Percentiles rank a stretch among this genome's conserved stretches.
phyloP scores from a whole-genome alignment of 1,140 invertebrate genomes.

The Habropoda laboriosa region DNA sequence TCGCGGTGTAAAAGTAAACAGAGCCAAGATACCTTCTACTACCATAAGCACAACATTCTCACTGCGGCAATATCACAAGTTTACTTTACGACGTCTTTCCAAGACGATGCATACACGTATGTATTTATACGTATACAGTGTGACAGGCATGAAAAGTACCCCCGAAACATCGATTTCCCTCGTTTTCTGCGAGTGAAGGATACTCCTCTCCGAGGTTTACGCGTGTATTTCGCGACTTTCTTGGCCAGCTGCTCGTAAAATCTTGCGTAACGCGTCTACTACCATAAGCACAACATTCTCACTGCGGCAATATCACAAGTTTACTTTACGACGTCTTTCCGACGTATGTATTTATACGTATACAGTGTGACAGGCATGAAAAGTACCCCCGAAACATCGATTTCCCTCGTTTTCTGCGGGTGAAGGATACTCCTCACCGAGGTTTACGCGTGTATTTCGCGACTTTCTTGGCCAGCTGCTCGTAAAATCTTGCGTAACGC shows the following conservation, averaged over 20 bases:
- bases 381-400: not conserved
- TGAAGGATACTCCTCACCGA: constrained; percentile 4
- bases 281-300: too few relatives aligned
- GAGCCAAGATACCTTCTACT: too few relatives aligned
- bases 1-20: not conserved
- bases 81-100: not conserved
- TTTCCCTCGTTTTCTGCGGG: not conserved
- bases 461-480: not conserved
- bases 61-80: not conserved
- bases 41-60: too few relatives aligned
- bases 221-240: not conserved
- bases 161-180: not conserved
- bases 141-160: not conserved
- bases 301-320: not conserved
- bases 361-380: not conserved
- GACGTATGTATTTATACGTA: not conserved
- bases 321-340: not conserved
- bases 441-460: not conserved
- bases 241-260: not conserved
- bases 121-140: too few relatives aligned
- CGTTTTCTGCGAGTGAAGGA: not conserved
- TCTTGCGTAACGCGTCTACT: not conserved
- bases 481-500: constrained; percentile 12
- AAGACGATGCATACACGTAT: not conserved
- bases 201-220: not conserved